Conservation (phyloP, 2,797 vertebrate species). For the Leptodactylus fallax region DNA sequence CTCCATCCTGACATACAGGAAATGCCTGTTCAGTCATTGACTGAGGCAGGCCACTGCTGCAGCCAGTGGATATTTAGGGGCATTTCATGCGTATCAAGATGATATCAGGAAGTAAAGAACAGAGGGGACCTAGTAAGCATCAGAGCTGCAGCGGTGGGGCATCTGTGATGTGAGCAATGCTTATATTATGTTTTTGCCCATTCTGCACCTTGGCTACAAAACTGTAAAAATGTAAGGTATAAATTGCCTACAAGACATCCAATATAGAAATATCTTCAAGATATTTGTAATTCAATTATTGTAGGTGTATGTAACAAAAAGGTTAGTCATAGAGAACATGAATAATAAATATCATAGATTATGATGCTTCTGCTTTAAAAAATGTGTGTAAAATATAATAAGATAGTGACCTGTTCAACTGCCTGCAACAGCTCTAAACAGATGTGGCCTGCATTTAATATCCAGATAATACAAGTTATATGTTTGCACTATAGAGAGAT, state of each 20-base stretch:
- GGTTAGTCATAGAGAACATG: not conserved
- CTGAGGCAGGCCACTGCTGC: no score
- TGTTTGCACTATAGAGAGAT: constrained; percentile 18
- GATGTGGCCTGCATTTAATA: not conserved
- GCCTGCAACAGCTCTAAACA: no score
- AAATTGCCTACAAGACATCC: not conserved
- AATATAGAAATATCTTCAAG: not conserved
- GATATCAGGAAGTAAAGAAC: no score
- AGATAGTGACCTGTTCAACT: not conserved
- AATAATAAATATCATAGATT: constrained; percentile 16
- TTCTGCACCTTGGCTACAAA: not conserved
- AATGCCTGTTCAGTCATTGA: no score
- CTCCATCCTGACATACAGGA: no score
- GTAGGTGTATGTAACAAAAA: not conserved
- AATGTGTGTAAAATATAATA: not conserved
- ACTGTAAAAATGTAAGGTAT: not conserved
- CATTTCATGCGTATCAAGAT: no score
- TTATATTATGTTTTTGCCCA: no score
- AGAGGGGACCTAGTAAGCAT: no score
- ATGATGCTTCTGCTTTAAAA: not conserved
- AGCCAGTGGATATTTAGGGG: no score
- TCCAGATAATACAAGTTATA: not conserved
- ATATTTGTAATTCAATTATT: not conserved
- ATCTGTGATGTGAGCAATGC: no score
- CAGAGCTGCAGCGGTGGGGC: no score